Conservation (phyloP, 2,888 invertebrate species). For the Chironomus tentans region DNA sequence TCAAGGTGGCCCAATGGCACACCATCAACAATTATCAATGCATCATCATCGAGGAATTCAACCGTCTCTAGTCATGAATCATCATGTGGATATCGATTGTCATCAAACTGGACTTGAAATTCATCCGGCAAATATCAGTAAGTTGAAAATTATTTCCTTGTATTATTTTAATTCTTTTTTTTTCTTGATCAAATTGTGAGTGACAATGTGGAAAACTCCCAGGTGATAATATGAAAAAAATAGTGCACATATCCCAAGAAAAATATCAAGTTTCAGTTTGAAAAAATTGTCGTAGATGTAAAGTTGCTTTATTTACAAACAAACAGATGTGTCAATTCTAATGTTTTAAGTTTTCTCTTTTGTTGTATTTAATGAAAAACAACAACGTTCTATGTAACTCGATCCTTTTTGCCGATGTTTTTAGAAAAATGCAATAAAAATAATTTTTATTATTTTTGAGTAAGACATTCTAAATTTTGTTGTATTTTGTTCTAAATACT, state of each 20-base stretch:
- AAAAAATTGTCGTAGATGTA: neutral
- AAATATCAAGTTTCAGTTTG: neutral
- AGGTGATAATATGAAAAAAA: too few relatives aligned
- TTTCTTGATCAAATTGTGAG: neutral
- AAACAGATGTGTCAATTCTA: neutral
- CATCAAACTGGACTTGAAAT: slow-evolving; percentile 32
- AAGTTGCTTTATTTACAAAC: neutral
- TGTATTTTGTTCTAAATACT: too few relatives aligned
- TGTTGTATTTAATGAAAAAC: neutral
- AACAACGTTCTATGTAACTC: neutral
- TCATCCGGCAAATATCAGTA: slow-evolving; percentile 17
- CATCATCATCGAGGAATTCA: slow-evolving; percentile 49
- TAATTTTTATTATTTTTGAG: too few relatives aligned
- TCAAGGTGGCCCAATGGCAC: slow-evolving; percentile 50
- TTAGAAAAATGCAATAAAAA: too few relatives aligned
- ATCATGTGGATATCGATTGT: slow-evolving; percentile 39
- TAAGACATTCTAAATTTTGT: too few relatives aligned
- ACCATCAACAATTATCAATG: slow-evolving; percentile 47
- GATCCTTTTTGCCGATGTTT: neutral
- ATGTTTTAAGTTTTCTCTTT: neutral
- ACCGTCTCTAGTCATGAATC: slow-evolving; percentile 54
- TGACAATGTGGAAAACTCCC: too few relatives aligned
- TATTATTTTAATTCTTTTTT: neutral
- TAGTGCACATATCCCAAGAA: too few relatives aligned
- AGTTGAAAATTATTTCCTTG: neutral